phyloP scores from a whole-genome alignment of 2,888 invertebrate species.

The Harpalus rubripes region DNA sequence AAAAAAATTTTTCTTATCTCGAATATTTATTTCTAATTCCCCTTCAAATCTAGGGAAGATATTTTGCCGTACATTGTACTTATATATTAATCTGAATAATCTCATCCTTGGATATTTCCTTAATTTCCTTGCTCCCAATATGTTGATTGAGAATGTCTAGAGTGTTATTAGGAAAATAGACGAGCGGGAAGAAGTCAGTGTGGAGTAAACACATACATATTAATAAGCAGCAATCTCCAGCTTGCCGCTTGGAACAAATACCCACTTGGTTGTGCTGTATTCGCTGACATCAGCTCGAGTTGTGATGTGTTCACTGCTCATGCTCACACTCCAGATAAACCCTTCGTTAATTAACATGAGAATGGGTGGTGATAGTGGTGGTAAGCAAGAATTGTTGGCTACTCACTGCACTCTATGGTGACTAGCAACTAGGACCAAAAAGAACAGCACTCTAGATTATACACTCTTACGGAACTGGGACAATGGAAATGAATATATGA shows the following conservation, averaged over 20 bases:
- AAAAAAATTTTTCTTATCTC: too few species aligned
- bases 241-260: conserved; percentile 22
- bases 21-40: too few species aligned
- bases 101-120: too few species aligned
- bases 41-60: too few species aligned
- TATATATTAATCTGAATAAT: too few species aligned
- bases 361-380: conserved; percentile 27
- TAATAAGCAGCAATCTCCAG: conserved; percentile 38
- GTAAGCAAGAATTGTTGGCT: background rate
- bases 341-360: conserved; percentile 61
- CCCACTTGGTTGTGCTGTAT: conserved; percentile 26
- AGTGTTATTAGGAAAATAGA: background rate
- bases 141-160: background rate
- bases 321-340: conserved; percentile 41
- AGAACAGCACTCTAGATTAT: too few species aligned
- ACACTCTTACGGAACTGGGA: too few species aligned
- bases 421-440: too few species aligned
- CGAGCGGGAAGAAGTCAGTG: background rate
- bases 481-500: too few species aligned
- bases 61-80: too few species aligned
- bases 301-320: conserved; percentile 2
- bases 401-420: background rate
- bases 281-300: conserved; percentile 11
- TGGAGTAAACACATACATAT: conserved; percentile 44
- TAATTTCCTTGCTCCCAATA: too few species aligned